Evolutionary conservation across 2,113 vertebrate genomes (phyloP).

Genomic region (Stictonetta naevosa): DNA sequence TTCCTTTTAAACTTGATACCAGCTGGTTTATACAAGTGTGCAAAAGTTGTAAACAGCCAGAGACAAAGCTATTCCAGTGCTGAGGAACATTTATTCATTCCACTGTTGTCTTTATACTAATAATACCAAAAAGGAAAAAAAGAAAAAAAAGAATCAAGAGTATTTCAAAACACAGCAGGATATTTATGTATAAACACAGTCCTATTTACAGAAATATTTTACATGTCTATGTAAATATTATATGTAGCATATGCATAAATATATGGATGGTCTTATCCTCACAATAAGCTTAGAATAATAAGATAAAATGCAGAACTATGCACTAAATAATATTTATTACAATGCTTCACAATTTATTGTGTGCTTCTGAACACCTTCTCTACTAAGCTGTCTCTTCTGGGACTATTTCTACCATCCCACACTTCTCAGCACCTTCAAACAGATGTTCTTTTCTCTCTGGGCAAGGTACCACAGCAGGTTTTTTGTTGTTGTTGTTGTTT

Average conservation of each 20-base stretch:
- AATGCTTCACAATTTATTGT: conserved; percentile 34
- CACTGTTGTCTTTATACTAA: conserved; percentile 16
- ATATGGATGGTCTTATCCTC: background rate
- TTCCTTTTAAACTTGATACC: conserved; percentile 78
- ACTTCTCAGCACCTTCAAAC: conserved; percentile 7
- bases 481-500: no score
- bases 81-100: conserved; percentile 8
- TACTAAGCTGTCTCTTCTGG: conserved; percentile 20
- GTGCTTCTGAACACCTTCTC: conserved; percentile 9
- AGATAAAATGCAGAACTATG: background rate
- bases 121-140: no score
- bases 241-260: background rate
- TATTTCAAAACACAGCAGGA: conserved; percentile 7
- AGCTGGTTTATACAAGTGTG: conserved; percentile 71
- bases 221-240: background rate
- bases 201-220: background rate
- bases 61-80: conserved; percentile 53
- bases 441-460: conserved; percentile 2
- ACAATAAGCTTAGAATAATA: background rate
- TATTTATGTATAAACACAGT: background rate
- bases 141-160: background rate
- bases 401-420: background rate
- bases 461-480: background rate
- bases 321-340: conserved; percentile 26
- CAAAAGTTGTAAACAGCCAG: conserved; percentile 71